These are phyloP conservation scores for Habroteleia sp. DNA, from an alignment of 2,888 invertebrate species.

Conservation along the genomic window DNA sequence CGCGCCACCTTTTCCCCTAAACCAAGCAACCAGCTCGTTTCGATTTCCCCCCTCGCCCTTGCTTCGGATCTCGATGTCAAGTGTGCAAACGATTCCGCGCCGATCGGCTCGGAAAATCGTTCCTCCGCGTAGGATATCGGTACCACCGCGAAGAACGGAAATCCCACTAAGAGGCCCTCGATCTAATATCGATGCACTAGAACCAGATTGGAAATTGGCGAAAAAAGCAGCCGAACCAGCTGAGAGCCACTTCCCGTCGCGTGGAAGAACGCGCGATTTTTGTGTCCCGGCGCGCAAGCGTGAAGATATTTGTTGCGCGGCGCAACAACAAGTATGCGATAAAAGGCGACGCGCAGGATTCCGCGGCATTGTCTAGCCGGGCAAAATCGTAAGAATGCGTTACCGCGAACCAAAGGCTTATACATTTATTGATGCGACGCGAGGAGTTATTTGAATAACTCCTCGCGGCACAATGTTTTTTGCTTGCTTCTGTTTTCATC, in stretches of 20 bases:
- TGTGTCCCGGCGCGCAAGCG: slow-evolving; percentile 43
- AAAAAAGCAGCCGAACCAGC: slow-evolving; percentile 49
- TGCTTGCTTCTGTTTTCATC: too few species aligned
- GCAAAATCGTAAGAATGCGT: slow-evolving; percentile 25
- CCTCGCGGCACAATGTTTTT: not conserved
- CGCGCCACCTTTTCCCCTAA: too few species aligned
- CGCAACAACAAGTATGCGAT: slow-evolving; percentile 42
- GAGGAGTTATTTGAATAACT: slow-evolving; percentile 4
- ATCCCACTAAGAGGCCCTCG: too few species aligned
- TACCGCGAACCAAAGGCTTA: slow-evolving; percentile 14
- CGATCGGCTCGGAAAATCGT: too few species aligned
- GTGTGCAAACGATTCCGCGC: too few species aligned
- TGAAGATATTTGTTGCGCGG: slow-evolving; percentile 62
- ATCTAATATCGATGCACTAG: too few species aligned
- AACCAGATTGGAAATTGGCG: slow-evolving; percentile 43
- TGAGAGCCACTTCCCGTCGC: slow-evolving; percentile 57
- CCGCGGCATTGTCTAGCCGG: slow-evolving; percentile 38
- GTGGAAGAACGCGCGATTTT: slow-evolving; percentile 63
- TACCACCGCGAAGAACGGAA: too few species aligned
- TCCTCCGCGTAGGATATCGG: too few species aligned
- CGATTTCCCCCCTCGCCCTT: too few species aligned
- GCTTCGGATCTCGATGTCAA: too few species aligned
- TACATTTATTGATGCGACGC: slow-evolving; percentile 34
- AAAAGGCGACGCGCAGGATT: slow-evolving; percentile 44
- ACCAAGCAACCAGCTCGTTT: too few species aligned